Evolutionary conservation across 2,888 invertebrate genomes (phyloP).

Genomic region (Phytoseiulus persimilis): DNA sequence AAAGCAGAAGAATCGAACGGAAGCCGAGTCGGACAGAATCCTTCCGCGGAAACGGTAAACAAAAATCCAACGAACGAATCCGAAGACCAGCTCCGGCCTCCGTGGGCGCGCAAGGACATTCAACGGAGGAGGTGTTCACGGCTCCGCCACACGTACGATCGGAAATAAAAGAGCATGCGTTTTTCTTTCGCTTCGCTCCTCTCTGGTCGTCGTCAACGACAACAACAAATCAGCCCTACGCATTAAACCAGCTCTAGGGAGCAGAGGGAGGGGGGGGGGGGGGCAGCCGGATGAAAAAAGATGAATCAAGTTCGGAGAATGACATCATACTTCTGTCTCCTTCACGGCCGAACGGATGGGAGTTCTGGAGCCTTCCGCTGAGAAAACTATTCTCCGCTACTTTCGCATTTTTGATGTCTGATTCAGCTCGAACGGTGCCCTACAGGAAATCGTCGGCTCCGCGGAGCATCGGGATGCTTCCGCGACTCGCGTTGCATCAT

Average conservation of each 20-base stretch:
- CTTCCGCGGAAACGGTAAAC: background rate
- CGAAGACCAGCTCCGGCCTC: background rate
- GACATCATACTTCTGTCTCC: too few species aligned
- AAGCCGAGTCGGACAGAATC: background rate
- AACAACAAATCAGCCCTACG: background rate
- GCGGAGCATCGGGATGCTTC: too few species aligned
- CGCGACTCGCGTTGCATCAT: too few species aligned
- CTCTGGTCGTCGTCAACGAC: background rate
- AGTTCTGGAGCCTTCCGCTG: too few species aligned
- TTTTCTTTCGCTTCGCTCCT: background rate
- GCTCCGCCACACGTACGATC: background rate
- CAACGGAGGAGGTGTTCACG: constrained; percentile 5
- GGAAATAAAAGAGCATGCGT: background rate
- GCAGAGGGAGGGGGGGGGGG: background rate
- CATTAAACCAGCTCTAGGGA: background rate
- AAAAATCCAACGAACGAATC: background rate
- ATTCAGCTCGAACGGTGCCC: too few species aligned
- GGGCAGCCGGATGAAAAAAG: background rate
- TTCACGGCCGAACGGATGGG: too few species aligned
- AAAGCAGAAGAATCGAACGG: background rate
- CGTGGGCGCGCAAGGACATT: background rate
- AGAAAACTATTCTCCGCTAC: too few species aligned
- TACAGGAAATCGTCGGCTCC: too few species aligned
- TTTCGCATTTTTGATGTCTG: too few species aligned
- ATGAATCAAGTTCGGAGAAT: too few species aligned